Conservation (phyloP, 1,140 invertebrate genomes). For the Cydia pomonella region DNA sequence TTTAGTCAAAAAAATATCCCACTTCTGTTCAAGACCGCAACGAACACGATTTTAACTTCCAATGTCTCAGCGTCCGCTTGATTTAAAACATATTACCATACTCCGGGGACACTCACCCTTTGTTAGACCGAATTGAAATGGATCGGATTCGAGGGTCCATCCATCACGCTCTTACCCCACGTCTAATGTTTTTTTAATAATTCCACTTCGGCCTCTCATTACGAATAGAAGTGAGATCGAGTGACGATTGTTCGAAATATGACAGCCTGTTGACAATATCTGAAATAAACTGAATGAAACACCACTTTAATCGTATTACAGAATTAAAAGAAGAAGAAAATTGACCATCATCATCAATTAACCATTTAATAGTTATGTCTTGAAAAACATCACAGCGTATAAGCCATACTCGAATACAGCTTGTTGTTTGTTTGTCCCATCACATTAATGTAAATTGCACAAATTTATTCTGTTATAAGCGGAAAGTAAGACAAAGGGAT, state of each 20-base stretch:
- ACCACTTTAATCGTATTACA: no score
- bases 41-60: not conserved
- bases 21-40: not conserved
- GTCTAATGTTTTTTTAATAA: slow-evolving; percentile 79
- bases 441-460: slow-evolving; percentile 30
- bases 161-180: slow-evolving; percentile 71
- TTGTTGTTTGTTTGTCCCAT: slow-evolving; percentile 52
- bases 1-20: not conserved
- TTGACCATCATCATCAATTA: no score
- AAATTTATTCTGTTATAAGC: slow-evolving; percentile 65
- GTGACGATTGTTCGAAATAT: slow-evolving; percentile 65
- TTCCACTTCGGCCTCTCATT: slow-evolving; percentile 70
- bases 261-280: slow-evolving; percentile 71
- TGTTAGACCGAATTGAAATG: slow-evolving; percentile 75
- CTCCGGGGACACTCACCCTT: slow-evolving; percentile 70
- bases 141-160: slow-evolving; percentile 75
- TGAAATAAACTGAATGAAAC: slow-evolving; percentile 50
- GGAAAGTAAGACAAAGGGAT: slow-evolving; percentile 77
- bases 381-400: not conserved
- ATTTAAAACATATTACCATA: slow-evolving; percentile 66
- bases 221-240: slow-evolving; percentile 69
- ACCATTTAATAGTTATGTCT: not conserved
- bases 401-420: not conserved
- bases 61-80: slow-evolving; percentile 43
- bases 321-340: no score